Conservation (phyloP, 1,140 invertebrate species). For the Tetranychus urticae region DNA sequence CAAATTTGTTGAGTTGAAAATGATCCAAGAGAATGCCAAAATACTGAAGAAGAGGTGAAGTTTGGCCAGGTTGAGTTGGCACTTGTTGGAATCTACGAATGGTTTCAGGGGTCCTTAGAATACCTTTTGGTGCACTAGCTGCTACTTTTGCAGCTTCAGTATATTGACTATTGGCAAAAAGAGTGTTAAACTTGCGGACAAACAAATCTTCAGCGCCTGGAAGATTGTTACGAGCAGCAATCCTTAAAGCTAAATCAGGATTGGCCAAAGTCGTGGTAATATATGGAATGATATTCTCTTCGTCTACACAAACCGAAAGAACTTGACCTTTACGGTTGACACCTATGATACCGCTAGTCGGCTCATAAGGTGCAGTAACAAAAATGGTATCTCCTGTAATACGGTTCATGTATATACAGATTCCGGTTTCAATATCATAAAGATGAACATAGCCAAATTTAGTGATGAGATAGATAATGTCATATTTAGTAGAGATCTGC, state of each 20-base stretch:
- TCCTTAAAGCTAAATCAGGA: slow-evolving; percentile 76
- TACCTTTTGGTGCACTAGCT: slow-evolving; percentile 89
- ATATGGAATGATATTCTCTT: slow-evolving; percentile 92
- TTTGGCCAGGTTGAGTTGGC: slow-evolving; percentile 57
- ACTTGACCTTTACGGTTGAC: slow-evolving; percentile 97
- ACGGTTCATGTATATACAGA: slow-evolving; percentile 97
- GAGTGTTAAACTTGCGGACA: slow-evolving; percentile 90
- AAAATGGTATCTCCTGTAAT: slow-evolving; percentile 98
- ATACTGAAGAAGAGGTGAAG: slow-evolving; percentile 87
- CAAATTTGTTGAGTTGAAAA: slow-evolving; percentile 81
- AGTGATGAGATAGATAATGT: slow-evolving; percentile 94
- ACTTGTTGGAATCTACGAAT: slow-evolving; percentile 95
- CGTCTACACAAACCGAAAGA: slow-evolving; percentile 88
- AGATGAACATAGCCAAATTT: slow-evolving; percentile 99
- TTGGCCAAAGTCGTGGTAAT: slow-evolving; percentile 90
- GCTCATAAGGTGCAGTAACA: slow-evolving; percentile 88
- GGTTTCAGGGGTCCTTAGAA: slow-evolving; percentile 83
- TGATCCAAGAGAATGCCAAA: slow-evolving; percentile 96
- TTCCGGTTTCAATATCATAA: slow-evolving; percentile 97
- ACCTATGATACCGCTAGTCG: slow-evolving; percentile 90
- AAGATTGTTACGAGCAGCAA: slow-evolving; percentile 87
- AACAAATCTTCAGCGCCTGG: slow-evolving; percentile 94
- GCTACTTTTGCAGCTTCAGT: slow-evolving; percentile 94
- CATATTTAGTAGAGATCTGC: slow-evolving; percentile 88
- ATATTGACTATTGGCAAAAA: slow-evolving; percentile 77